phyloP scores from a whole-genome alignment of 64 coral and sea anemone genomes.

The Porites lutea region DNA sequence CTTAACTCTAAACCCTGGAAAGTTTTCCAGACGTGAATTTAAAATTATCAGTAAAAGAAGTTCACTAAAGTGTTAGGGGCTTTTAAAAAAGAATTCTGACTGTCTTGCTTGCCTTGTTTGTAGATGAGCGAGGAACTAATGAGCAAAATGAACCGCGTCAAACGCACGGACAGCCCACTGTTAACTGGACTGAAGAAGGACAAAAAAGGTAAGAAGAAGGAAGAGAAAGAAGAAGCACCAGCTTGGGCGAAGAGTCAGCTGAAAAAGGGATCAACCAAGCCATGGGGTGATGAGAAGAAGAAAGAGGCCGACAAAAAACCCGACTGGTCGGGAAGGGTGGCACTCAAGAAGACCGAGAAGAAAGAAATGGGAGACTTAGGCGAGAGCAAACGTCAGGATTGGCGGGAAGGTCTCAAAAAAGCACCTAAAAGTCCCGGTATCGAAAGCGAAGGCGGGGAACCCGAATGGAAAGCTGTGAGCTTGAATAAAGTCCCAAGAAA shows the following conservation, averaged over 20 bases:
- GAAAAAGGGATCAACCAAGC: slow-evolving; percentile 53
- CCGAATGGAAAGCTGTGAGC: slow-evolving; percentile 26
- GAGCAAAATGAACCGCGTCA: slow-evolving; percentile 72
- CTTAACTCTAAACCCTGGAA: too few relatives aligned
- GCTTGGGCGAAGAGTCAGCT: slow-evolving; percentile 68
- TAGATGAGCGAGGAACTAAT: slow-evolving; percentile 68
- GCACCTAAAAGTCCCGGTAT: slow-evolving; percentile 46
- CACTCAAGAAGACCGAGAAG: slow-evolving; percentile 80
- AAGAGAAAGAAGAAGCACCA: slow-evolving; percentile 40
- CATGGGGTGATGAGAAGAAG: background rate
- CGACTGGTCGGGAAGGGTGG: slow-evolving; percentile 60
- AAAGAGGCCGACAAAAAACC: slow-evolving; percentile 40
- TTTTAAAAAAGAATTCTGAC: background rate
- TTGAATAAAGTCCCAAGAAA: background rate
- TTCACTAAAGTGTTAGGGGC: too few relatives aligned
- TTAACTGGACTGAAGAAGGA: slow-evolving; percentile 30
- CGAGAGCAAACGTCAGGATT: slow-evolving; percentile 50
- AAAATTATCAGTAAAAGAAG: too few relatives aligned
- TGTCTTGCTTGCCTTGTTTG: background rate
- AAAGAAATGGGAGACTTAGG: slow-evolving; percentile 32
- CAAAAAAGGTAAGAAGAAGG: slow-evolving; percentile 29
- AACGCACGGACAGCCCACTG: slow-evolving; percentile 70
- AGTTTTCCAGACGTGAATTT: too few relatives aligned
- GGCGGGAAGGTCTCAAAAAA: slow-evolving; percentile 69
- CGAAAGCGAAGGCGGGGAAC: background rate